Percentiles rank a stretch among this genome's conserved stretches.
Evolutionary conservation across 2,888 invertebrate genomes (phyloP).

Genomic region (Eristalinus sepulchralis): DNA sequence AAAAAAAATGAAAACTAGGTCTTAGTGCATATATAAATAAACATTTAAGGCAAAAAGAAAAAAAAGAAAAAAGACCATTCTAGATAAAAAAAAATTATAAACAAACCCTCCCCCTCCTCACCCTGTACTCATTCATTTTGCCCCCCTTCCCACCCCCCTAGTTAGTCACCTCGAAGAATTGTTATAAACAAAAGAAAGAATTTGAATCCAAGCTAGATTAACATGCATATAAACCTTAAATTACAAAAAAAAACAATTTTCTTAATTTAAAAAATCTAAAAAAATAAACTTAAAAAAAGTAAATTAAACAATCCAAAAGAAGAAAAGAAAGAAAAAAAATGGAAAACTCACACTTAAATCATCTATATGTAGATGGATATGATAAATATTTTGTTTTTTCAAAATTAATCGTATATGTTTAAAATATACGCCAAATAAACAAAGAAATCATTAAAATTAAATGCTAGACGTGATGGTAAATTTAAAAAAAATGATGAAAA

Average conservation of each 20-base stretch:
- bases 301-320: slow-evolving; percentile 16
- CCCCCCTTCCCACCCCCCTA: background rate
- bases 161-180: slow-evolving; percentile 15
- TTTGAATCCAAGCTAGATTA: background rate
- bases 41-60: slow-evolving; percentile 15
- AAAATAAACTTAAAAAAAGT: slow-evolving; percentile 17
- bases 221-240: slow-evolving; percentile 23
- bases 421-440: slow-evolving; percentile 74
- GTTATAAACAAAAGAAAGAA: slow-evolving; percentile 10
- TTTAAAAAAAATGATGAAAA: slow-evolving; percentile 9
- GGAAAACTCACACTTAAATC: slow-evolving; percentile 70
- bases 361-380: slow-evolving; percentile 76
- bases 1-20: slow-evolving; percentile 61
- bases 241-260: slow-evolving; percentile 7
- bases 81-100: slow-evolving; percentile 9
- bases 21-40: slow-evolving; percentile 45
- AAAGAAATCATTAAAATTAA: slow-evolving; percentile 2
- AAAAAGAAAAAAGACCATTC: slow-evolving; percentile 28
- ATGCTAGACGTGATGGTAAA: slow-evolving; percentile 16
- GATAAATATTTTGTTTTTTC: slow-evolving; percentile 71
- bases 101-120: too few species aligned
- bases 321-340: slow-evolving; percentile 20
- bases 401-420: slow-evolving; percentile 75
- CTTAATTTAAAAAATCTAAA: slow-evolving; percentile 33
- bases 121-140: background rate